phyloP scores from a whole-genome alignment of 2,888 invertebrate species.

The Adela reaumurella region DNA sequence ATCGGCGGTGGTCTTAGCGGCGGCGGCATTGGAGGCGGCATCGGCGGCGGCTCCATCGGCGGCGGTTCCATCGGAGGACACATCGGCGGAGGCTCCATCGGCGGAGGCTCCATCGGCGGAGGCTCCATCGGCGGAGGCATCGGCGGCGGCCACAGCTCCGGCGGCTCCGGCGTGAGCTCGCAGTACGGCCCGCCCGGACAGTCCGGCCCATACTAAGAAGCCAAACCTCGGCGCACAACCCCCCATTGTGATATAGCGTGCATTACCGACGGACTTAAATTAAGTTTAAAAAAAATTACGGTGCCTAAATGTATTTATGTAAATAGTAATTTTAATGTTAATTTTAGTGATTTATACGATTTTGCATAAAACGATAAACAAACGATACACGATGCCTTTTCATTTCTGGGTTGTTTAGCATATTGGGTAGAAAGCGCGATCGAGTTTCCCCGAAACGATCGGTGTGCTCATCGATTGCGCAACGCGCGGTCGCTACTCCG shows the following conservation, averaged over 20 bases:
- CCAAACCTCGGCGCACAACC: conserved; percentile 21
- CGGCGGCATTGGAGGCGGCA: conserved; percentile 11
- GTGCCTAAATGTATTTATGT: conserved; percentile 59
- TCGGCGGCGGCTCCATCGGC: conserved; percentile 14
- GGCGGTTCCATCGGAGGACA: conserved; percentile 20
- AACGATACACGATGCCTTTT: conserved; percentile 11
- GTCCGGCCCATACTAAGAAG: conserved; percentile 63
- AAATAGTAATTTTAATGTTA: conserved; percentile 57
- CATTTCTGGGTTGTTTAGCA: conserved; percentile 14
- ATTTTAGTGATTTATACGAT: conserved; percentile 52
- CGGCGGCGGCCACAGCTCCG: conserved; percentile 12
- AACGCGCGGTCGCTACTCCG: too few relatives aligned
- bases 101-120: conserved; percentile 15
- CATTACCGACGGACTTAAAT: conserved; percentile 50
- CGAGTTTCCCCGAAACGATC: not conserved
- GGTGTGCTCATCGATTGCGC: not conserved
- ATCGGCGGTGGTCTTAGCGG: conserved; percentile 18
- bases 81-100: conserved; percentile 9
- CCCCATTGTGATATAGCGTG: conserved; percentile 46
- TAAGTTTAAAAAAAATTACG: conserved; percentile 57
- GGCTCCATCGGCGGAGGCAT: conserved; percentile 11
- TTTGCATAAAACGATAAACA: conserved; percentile 39
- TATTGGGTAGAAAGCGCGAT: not conserved
- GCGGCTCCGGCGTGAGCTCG: conserved; percentile 41
- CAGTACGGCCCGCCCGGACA: conserved; percentile 65